Evolutionary conservation across 2,113 vertebrate genomes (phyloP), one percentile per base, ranked within the genome.

Genomic region (Halichoerus grypus): DNA sequence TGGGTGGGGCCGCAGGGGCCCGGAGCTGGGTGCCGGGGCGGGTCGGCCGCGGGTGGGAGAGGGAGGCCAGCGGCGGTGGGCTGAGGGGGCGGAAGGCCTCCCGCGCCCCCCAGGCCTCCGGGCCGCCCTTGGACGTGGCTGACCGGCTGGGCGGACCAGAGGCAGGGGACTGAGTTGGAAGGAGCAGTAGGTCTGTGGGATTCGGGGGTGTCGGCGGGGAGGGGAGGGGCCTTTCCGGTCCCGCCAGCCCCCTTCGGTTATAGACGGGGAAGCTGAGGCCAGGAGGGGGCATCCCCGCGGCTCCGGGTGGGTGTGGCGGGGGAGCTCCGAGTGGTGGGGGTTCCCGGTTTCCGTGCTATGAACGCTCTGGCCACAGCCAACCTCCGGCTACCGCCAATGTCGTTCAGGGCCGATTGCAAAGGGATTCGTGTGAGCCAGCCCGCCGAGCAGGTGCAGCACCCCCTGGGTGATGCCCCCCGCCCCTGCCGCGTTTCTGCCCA

Each of bases 351-450:
- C 39, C 0, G 3, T 42, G 84, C 16, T 15, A 21, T 7, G 1
- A 28, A 1, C 1, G 2, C 26, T 18, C 21, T 4, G 0, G 0
- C 36, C 7, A 0, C 2, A 26, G 36, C 84, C 1, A 1, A 4
- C 81, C 3, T 31, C 3, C 3, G 1, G 69, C 55, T 7, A 0
- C 33, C 2, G 13, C 3, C 0, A 7, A 22, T 1, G 5, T 5
- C 15, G 3, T 2, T 6, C 13, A 15, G 4, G 3, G 19, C 69
- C 4, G 57, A 7, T 16, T 6, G 28, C 16, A 42, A 39, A 26
- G 80, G 31, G 49, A 0, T 1, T 36, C 0, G 22, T 1, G 0
- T 0, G 72, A n/a, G n/a, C 74, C 15, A 42, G 28, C 53, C 79
- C 1, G 0, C 80, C 1, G 0, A 10, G 33, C n/a, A 12, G 33